A percentile compares a stretch with the other conserved stretches of the same genome.
Evolutionary conservation across 2,888 invertebrate species (phyloP).

Genomic region (Lucinisca nassula): DNA sequence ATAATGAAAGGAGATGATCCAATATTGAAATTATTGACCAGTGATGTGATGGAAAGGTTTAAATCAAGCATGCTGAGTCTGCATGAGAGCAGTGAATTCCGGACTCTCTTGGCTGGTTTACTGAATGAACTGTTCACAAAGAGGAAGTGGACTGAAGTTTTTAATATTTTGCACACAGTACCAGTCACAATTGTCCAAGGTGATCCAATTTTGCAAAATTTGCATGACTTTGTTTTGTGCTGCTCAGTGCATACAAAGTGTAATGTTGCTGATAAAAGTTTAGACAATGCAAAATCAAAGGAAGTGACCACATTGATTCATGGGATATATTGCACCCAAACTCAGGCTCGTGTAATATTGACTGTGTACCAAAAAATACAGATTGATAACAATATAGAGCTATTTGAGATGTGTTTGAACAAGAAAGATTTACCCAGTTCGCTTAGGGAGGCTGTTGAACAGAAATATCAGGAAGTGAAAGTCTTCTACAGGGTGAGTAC

Average conservation of each 20-base stretch:
- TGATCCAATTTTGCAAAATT: slow-evolving; percentile 71
- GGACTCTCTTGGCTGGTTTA: slow-evolving; percentile 75
- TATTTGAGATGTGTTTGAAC: slow-evolving; percentile 80
- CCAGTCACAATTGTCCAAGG: slow-evolving; percentile 75
- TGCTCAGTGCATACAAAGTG: slow-evolving; percentile 72
- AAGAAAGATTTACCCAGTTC: slow-evolving; percentile 50
- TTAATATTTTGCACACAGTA: slow-evolving; percentile 78
- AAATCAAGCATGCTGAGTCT: slow-evolving; percentile 83
- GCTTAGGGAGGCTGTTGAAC: slow-evolving; percentile 58
- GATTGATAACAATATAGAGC: slow-evolving; percentile 79
- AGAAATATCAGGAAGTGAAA: slow-evolving; percentile 76
- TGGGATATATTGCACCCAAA: slow-evolving; percentile 71
- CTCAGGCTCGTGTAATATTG: slow-evolving; percentile 78
- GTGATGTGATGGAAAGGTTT: slow-evolving; percentile 79
- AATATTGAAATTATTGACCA: slow-evolving; percentile 83
- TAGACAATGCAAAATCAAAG: slow-evolving; percentile 53
- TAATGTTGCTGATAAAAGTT: slow-evolving; percentile 13
- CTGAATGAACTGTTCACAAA: slow-evolving; percentile 75
- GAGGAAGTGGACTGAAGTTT: slow-evolving; percentile 79
- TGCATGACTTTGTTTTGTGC: slow-evolving; percentile 82
- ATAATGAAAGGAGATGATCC: slow-evolving; percentile 80
- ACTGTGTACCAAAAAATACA: slow-evolving; percentile 76
- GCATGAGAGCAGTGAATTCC: slow-evolving; percentile 78
- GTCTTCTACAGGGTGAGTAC: slow-evolving; percentile 80
- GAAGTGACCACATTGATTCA: slow-evolving; percentile 69